Percentiles rank a stretch among this genome's conserved stretches.
phyloP scores from a whole-genome alignment of 2,113 vertebrate species.

The Strix uralensis region DNA sequence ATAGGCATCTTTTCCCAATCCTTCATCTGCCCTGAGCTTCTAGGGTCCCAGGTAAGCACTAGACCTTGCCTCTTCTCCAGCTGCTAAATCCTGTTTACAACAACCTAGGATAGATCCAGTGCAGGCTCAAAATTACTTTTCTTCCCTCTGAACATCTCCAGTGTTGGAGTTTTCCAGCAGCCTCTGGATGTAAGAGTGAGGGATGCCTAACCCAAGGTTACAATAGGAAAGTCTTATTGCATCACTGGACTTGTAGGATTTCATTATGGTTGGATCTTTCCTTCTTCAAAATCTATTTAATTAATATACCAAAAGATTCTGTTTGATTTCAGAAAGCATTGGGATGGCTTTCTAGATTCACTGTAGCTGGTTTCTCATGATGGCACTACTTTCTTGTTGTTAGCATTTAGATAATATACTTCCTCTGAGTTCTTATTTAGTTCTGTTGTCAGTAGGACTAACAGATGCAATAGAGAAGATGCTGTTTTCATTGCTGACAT shows the following conservation, averaged over 20 bases:
- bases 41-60: background rate
- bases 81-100: background rate
- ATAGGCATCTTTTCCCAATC: background rate
- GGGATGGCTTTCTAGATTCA: background rate
- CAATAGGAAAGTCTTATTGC: background rate
- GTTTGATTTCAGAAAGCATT: background rate
- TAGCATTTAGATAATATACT: rapidly evolving
- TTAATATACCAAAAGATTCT: background rate
- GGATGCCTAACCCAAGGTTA: background rate
- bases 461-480: background rate
- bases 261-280: background rate
- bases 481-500: background rate
- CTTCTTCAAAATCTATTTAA: background rate
- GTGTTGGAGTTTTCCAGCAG: background rate
- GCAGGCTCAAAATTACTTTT: background rate
- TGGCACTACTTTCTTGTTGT: background rate
- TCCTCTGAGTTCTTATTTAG: background rate
- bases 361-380: background rate
- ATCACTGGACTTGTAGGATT: background rate
- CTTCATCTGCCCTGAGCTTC: background rate
- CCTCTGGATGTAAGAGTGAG: background rate
- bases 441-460: background rate
- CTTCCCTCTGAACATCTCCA: background rate
- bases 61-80: background rate
- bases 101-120: rapidly evolving